phyloP scores from a whole-genome alignment of 2,113 vertebrate species.

The Cinclus mexicanus region DNA sequence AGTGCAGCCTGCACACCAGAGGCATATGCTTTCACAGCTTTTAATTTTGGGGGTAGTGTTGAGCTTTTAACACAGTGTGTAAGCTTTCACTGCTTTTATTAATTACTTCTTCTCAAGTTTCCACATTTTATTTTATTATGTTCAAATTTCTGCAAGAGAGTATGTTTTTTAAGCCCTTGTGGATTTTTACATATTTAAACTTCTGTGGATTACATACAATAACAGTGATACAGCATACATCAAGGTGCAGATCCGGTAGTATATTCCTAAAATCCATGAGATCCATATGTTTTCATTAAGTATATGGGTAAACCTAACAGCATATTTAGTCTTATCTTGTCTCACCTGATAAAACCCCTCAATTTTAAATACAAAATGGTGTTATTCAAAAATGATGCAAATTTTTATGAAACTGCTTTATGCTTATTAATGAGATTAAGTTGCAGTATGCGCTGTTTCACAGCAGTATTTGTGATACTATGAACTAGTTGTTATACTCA shows the following conservation, averaged over 20 bases:
- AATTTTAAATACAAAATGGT: not conserved
- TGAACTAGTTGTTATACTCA: not conserved
- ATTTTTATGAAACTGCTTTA: not conserved
- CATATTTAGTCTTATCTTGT: not conserved
- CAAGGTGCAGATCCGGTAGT: not conserved
- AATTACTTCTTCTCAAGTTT: slow-evolving; percentile 1
- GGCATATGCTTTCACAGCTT: not conserved
- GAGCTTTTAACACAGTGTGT: not conserved
- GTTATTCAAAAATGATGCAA: not conserved
- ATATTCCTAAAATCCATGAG: not conserved
- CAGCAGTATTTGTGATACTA: not conserved
- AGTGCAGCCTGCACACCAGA: not conserved
- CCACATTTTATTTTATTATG: slow-evolving; percentile 4
- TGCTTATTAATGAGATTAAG: not conserved
- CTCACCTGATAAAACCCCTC: not conserved
- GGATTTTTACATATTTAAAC: not conserved
- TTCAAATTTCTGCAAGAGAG: not conserved
- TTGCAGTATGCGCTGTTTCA: not conserved
- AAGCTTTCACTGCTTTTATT: slow-evolving; percentile 32
- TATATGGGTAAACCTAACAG: not conserved
- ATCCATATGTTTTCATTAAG: not conserved
- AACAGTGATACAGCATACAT: not conserved
- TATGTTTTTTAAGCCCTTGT: not conserved
- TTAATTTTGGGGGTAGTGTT: not conserved
- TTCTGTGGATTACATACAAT: not conserved